Conservation (phyloP, 2,888 invertebrate species). For the Molanna angustata region DNA sequence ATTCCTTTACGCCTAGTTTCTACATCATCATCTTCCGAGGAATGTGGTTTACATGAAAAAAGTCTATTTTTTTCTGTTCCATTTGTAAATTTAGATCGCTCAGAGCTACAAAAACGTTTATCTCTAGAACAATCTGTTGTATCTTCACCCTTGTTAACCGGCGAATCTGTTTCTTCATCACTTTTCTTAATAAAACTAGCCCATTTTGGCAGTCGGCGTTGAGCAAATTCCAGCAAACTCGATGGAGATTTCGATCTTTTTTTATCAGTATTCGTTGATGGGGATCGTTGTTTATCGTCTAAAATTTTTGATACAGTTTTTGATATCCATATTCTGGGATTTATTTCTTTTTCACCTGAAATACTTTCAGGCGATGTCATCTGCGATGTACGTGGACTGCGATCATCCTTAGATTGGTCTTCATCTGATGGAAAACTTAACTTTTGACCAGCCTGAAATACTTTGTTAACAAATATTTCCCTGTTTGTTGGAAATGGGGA, state of each 20-base stretch:
- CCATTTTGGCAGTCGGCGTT: slow-evolving; percentile 24
- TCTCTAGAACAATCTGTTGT: background rate
- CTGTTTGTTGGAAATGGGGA: slow-evolving; percentile 7
- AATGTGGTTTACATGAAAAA: slow-evolving; percentile 8
- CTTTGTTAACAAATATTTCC: slow-evolving; percentile 12
- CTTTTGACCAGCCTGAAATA: slow-evolving; percentile 8
- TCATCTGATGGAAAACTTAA: slow-evolving; percentile 10
- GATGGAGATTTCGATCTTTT: slow-evolving; percentile 26
- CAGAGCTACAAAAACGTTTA: background rate
- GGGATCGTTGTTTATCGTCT: slow-evolving; percentile 13
- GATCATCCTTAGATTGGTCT: slow-evolving; percentile 3
- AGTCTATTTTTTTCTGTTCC: background rate
- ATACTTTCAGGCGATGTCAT: slow-evolving; percentile 16
- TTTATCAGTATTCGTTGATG: slow-evolving; percentile 11
- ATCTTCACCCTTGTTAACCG: background rate
- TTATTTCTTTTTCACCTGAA: slow-evolving; percentile 15
- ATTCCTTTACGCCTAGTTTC: slow-evolving; percentile 7
- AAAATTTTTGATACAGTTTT: slow-evolving; percentile 27
- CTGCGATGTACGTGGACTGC: slow-evolving; percentile 11
- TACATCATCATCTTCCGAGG: slow-evolving; percentile 11
- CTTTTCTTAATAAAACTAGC: slow-evolving; percentile 25
- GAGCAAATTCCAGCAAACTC: slow-evolving; percentile 23
- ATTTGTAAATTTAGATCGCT: background rate
- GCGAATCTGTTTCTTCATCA: slow-evolving; percentile 17
- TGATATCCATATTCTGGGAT: slow-evolving; percentile 20